Evolutionary conservation across 2,113 vertebrate genomes (phyloP).

Genomic region (Eudyptes chrysolophus): DNA sequence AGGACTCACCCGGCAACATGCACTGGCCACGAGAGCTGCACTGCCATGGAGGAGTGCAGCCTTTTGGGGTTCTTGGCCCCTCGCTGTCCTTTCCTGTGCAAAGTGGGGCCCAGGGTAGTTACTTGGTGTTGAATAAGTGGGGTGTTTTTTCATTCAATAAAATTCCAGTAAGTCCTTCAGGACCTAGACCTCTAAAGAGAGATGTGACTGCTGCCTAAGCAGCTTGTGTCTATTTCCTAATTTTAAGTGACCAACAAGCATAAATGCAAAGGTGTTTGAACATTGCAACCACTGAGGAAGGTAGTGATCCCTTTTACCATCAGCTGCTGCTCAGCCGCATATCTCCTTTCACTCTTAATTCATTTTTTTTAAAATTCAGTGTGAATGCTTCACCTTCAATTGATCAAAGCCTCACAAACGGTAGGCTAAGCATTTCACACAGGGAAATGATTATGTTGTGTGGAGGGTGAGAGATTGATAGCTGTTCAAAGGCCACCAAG

Average conservation of each 20-base stretch:
- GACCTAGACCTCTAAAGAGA: background rate
- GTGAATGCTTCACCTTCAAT: background rate
- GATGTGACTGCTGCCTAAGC: background rate
- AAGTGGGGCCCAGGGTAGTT: background rate
- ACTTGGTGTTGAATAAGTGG: background rate
- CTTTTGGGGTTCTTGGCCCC: background rate
- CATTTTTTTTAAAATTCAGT: background rate
- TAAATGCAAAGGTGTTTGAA: background rate
- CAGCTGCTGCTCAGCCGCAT: background rate
- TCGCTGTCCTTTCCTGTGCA: background rate
- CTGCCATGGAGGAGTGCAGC: background rate
- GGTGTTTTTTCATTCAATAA: background rate
- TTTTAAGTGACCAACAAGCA: background rate
- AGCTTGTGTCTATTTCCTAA: background rate
- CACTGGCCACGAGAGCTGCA: no score
- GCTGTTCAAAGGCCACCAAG: background rate
- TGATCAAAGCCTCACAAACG: background rate
- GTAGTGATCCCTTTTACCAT: background rate
- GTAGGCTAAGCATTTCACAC: background rate
- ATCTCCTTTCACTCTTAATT: background rate
- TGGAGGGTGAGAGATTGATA: background rate
- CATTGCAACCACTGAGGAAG: background rate
- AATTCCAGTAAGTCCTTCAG: background rate
- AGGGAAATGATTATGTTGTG: background rate
- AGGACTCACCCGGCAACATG: background rate